Conservation (phyloP, 2,888 invertebrate species). For the Caenorhabditis sulstoni region DNA sequence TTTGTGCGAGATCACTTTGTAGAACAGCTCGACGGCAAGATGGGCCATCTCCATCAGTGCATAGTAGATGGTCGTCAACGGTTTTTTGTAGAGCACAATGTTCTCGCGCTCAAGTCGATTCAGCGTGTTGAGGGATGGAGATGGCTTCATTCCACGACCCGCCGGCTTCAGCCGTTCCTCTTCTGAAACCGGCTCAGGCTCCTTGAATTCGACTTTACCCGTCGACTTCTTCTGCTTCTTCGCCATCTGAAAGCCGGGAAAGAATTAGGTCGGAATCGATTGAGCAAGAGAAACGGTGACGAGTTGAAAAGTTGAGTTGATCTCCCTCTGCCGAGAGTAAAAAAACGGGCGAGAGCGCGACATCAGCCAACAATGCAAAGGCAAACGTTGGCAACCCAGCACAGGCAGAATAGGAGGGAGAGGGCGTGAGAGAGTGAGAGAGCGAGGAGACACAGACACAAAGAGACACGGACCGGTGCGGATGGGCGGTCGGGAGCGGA, state of each 20-base stretch:
- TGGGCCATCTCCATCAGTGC: constrained; percentile 80
- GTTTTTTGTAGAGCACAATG: constrained; percentile 82
- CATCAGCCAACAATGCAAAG: constrained; percentile 18
- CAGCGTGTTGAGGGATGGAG: constrained; percentile 73
- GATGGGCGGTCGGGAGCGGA: too few relatives aligned
- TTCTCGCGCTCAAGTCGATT: constrained; percentile 78
- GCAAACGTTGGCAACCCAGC: constrained; percentile 8
- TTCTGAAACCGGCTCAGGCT: constrained; percentile 12
- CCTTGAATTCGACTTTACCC: constrained; percentile 42
- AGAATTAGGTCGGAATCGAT: not conserved
- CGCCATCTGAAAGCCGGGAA: constrained; percentile 21
- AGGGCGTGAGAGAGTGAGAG: not conserved
- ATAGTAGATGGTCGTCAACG: constrained; percentile 81
- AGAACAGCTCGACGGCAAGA: constrained; percentile 62
- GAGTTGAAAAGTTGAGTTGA: constrained; percentile 7
- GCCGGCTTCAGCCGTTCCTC: constrained; percentile 34
- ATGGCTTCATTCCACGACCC: constrained; percentile 65
- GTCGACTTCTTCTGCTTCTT: constrained; percentile 37
- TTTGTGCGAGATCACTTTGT: constrained; percentile 76
- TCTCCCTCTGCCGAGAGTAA: not conserved
- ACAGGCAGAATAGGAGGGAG: not conserved
- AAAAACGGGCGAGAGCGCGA: not conserved
- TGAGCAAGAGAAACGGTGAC: too few relatives aligned
- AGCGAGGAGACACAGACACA: not conserved
- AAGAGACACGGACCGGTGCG: not conserved